Evolutionary conservation across 2,797 vertebrate species (phyloP).

Genomic region (Naso thynnoides): DNA sequence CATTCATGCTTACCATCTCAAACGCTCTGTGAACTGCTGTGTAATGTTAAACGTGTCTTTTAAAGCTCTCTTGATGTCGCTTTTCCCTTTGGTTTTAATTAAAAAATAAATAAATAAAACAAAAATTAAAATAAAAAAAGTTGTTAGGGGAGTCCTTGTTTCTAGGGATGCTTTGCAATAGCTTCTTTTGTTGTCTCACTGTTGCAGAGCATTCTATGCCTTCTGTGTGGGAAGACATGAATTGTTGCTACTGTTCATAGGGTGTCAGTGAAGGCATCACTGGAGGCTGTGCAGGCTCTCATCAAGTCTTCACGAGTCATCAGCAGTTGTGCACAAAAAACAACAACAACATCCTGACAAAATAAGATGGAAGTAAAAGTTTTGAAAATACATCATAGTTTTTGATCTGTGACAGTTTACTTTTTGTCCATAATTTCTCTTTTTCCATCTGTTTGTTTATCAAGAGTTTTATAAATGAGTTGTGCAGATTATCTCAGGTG

Average conservation of each 20-base stretch:
- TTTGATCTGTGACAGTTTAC: background rate
- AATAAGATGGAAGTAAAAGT: background rate
- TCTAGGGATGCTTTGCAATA: background rate
- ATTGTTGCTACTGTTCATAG: background rate
- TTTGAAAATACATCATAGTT: background rate
- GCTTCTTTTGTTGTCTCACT: background rate
- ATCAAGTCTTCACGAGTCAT: background rate
- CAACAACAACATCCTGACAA: background rate
- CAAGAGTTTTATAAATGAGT: conserved; percentile 35
- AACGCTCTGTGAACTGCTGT: background rate
- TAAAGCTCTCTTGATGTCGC: background rate
- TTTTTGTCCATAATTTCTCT: background rate
- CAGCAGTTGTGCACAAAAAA: conserved; percentile 2
- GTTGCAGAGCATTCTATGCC: background rate
- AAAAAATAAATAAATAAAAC: conserved; percentile 8
- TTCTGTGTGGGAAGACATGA: background rate
- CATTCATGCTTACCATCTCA: background rate
- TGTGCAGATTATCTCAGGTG: conserved; percentile 48
- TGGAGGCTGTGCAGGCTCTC: background rate
- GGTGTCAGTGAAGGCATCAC: conserved; percentile 23
- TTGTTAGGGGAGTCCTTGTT: background rate
- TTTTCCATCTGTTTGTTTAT: background rate
- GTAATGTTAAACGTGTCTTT: background rate
- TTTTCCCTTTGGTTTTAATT: background rate
- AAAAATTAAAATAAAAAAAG: no score